Percentiles rank a stretch among this genome's conserved stretches.
Conservation (phyloP, 2,888 invertebrate genomes). For the Orthosia gracilis region DNA sequence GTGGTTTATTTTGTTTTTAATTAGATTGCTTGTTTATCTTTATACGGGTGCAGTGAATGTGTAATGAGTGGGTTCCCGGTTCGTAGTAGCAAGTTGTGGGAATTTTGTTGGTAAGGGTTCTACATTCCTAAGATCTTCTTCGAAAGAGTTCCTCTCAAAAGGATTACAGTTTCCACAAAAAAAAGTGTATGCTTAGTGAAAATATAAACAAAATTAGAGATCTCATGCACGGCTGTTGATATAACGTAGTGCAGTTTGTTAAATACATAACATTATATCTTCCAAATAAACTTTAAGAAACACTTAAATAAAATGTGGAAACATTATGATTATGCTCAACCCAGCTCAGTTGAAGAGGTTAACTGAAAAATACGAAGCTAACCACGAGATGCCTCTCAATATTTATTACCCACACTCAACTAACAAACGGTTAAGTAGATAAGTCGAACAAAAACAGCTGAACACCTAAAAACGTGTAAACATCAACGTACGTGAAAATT, state of each 20-base stretch:
- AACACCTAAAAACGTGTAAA: conserved; percentile 82
- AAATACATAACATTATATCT: neutral
- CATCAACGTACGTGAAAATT: conserved; percentile 81
- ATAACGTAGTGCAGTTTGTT: neutral
- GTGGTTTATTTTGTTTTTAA: conserved; percentile 25
- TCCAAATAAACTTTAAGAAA: no score
- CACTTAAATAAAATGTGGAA: neutral
- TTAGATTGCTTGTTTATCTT: neutral
- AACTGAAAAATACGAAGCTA: neutral
- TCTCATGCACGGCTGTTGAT: neutral
- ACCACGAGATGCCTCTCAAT: conserved; percentile 8
- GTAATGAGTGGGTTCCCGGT: no score
- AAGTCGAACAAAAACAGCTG: conserved; percentile 55
- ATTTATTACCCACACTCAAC: conserved; percentile 12
- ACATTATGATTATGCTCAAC: neutral
- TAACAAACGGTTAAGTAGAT: conserved; percentile 54
- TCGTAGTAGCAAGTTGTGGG: no score
- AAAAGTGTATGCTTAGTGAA: neutral
- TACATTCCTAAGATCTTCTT: neutral
- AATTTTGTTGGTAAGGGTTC: neutral
- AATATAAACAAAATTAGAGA: neutral
- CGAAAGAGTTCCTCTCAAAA: neutral
- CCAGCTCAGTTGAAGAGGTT: neutral
- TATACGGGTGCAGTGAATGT: neutral
- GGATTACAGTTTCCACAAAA: no score